Base-by-base conservation (phyloP, 2,113 vertebrate genomes). In the Ciconia stormi region DNA sequence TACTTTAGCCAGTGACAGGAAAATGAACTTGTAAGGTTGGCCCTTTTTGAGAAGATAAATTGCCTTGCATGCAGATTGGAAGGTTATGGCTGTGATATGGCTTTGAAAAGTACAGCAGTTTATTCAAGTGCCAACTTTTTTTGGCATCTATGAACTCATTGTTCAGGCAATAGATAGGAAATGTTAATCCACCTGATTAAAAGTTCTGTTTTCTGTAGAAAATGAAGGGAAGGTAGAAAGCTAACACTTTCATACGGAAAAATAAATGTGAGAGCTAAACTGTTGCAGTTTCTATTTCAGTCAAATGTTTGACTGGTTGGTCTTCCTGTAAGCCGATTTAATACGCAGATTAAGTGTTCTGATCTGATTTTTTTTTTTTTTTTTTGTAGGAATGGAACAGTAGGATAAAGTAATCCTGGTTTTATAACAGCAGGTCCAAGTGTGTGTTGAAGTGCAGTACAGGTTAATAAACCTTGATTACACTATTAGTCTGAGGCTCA, bases 401-500 rank as follows among this genome's bases (percentile, higher is more conserved):
- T 7, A 3, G 67, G 78, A 16, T 73, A 16, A 20, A 76, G 69
- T 84, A 94, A 87, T 90, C 77, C 89, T 56, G 66, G 58, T 87
- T 93, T 91, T 63, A 70, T 90, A 88, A 4, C 73, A 85, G 87
- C 83, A 66, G 49, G 38, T 55, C 81, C 21, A 2, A 65, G 56
- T 38, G 13, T 52, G 90, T 4, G 62, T 4, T 16, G 34, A 15
- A 49, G 58, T 20, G 80, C 38, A 34, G 49, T 6, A 15, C 32
- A 20, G 52, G 56, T 27, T 91, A 47, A 44, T 22, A 40, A 70
- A 14, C 38, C 16, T 19, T 0, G 20, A 4, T 56, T 9, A 27
- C 50, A 7, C 14, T 40, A 1, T 20, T 9, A 3, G n/a, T 9
- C 12, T 0, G 1, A 29, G 86, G 66, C 53, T 81, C 3, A 1